A percentile compares a stretch with the other conserved stretches of the same genome.
These are phyloP conservation scores for Ips typographus DNA, from an alignment of 1,140 invertebrate species.

Conservation along the genomic window DNA sequence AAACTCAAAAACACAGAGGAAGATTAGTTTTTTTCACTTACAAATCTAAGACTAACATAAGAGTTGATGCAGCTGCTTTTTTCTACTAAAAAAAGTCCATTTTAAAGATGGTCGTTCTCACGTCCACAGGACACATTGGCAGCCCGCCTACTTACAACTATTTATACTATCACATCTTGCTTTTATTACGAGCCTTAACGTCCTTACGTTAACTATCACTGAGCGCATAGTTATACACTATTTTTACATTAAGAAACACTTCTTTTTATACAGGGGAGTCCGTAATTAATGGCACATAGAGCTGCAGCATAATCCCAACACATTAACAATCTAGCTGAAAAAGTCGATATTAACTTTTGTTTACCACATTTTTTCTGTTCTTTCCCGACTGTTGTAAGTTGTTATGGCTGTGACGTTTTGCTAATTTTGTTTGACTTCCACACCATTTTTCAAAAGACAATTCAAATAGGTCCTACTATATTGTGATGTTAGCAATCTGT, in stretches of 20 bases:
- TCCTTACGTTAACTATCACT: not conserved
- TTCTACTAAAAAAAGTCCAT: conserved; percentile 1
- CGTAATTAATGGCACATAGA: no score
- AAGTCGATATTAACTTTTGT: no score
- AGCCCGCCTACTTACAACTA: no score
- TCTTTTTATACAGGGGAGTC: not conserved
- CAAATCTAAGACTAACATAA: conserved; percentile 5
- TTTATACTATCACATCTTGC: conserved; percentile 20
- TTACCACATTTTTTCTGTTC: no score
- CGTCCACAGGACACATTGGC: not conserved
- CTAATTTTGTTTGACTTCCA: no score
- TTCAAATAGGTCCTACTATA: no score
- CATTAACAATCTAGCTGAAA: no score
- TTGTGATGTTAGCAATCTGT: no score
- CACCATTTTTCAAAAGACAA: no score
- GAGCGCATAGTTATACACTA: not conserved
- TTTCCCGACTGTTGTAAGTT: no score
- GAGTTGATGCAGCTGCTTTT: not conserved
- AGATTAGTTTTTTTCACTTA: not conserved
- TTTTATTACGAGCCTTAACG: conserved; percentile 25
- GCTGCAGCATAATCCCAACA: no score
- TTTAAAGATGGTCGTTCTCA: not conserved
- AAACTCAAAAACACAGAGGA: not conserved
- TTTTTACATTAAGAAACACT: conserved; percentile 1
- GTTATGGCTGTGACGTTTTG: no score